phyloP scores from a whole-genome alignment of 2,888 invertebrate species.

The Lobophora halterata region DNA sequence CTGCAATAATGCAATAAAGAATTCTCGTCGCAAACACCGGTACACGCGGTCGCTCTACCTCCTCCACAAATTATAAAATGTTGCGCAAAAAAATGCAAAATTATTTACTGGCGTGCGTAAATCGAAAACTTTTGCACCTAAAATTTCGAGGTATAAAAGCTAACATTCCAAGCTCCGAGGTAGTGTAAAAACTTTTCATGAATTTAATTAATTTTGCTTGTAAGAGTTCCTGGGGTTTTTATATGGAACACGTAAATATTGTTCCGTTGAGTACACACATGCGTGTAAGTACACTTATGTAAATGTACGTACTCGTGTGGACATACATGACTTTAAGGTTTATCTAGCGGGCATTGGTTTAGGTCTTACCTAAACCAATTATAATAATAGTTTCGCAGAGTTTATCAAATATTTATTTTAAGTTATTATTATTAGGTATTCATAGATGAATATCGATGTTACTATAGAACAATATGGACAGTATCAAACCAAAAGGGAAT shows the following conservation, averaged over 20 bases:
- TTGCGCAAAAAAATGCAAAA: slow-evolving; percentile 21
- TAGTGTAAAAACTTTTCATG: slow-evolving; percentile 43
- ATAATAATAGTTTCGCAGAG: too few relatives aligned
- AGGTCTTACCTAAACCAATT: too few relatives aligned
- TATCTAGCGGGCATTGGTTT: too few relatives aligned
- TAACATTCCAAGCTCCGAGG: slow-evolving; percentile 37
- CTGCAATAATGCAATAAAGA: too few relatives aligned
- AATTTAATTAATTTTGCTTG: slow-evolving; percentile 46
- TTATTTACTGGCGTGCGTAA: slow-evolving; percentile 37
- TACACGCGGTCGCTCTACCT: slow-evolving; percentile 2
- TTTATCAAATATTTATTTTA: too few relatives aligned
- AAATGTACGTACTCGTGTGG: too few relatives aligned
- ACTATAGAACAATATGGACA: too few relatives aligned
- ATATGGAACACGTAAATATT: slow-evolving; percentile 34
- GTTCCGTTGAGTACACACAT: slow-evolving; percentile 15
- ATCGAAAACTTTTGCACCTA: slow-evolving; percentile 37
- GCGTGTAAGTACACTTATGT: slow-evolving; percentile 4
- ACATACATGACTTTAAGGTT: too few relatives aligned
- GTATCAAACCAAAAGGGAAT: too few relatives aligned
- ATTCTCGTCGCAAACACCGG: slow-evolving; percentile 1
- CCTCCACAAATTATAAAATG: slow-evolving; percentile 24
- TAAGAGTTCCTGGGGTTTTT: slow-evolving; percentile 37
- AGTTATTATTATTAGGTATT: too few relatives aligned
- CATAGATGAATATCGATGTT: too few relatives aligned
- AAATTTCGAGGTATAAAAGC: slow-evolving; percentile 34